These are phyloP conservation scores for Trisateles emortualis DNA, from an alignment of 2,888 invertebrate species.

Conservation along the genomic window DNA sequence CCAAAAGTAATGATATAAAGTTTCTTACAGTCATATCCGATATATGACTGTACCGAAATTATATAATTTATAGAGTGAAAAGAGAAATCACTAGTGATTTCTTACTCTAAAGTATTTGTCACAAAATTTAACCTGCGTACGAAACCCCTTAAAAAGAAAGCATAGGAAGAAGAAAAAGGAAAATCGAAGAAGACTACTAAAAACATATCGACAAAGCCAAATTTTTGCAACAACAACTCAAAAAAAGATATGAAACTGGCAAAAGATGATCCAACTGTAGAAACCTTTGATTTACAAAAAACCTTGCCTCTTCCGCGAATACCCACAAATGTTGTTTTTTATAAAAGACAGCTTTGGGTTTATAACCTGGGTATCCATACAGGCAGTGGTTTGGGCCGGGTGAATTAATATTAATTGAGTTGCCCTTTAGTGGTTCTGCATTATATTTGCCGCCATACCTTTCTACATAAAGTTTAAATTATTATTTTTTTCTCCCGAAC, in stretches of 20 bases:
- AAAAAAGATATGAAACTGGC: slow-evolving; percentile 24
- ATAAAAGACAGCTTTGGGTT: slow-evolving; percentile 43
- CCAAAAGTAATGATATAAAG: slow-evolving; percentile 19
- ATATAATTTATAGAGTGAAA: slow-evolving; percentile 14
- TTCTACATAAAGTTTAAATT: too few relatives aligned
- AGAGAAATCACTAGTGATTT: slow-evolving; percentile 18
- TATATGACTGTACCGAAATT: slow-evolving; percentile 22
- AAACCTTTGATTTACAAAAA: slow-evolving; percentile 27
- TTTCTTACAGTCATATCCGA: slow-evolving; percentile 24
- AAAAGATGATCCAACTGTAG: slow-evolving; percentile 13
- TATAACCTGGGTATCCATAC: slow-evolving; percentile 40
- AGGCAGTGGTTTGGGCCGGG: too few relatives aligned
- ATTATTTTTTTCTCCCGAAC: too few relatives aligned
- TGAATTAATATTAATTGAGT: too few relatives aligned
- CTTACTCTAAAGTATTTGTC: slow-evolving; percentile 23
- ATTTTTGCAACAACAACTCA: slow-evolving; percentile 18
- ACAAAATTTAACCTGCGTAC: slow-evolving; percentile 28
- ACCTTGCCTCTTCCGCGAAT: slow-evolving; percentile 34
- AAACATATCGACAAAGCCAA: slow-evolving; percentile 21
- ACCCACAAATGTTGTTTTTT: slow-evolving; percentile 41
- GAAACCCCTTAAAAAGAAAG: slow-evolving; percentile 23
- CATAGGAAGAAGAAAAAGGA: slow-evolving; percentile 20
- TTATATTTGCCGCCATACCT: too few relatives aligned
- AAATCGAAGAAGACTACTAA: slow-evolving; percentile 22
- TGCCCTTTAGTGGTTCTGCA: too few relatives aligned